These are phyloP conservation scores for Galbula dea DNA, from an alignment of 2,113 vertebrate genomes.

Conservation along the genomic window DNA sequence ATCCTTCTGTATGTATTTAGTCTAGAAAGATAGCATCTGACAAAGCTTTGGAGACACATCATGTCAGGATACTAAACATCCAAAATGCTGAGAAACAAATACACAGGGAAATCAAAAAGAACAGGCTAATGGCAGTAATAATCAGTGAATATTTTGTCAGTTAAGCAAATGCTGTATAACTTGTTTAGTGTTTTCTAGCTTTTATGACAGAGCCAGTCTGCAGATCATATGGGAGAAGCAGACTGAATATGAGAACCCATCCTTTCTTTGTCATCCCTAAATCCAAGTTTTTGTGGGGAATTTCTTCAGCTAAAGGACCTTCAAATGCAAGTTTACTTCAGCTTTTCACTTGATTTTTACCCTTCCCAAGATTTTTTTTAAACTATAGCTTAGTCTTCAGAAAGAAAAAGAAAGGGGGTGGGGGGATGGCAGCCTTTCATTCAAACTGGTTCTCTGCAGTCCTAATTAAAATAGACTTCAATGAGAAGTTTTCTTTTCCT, in stretches of 20 bases:
- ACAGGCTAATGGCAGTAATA: conserved; percentile 56
- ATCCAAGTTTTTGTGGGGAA: conserved; percentile 43
- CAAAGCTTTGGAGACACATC: conserved; percentile 50
- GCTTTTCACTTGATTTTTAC: conserved; percentile 32
- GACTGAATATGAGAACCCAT: conserved; percentile 65
- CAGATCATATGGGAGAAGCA: conserved; percentile 69
- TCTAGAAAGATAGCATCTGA: conserved; percentile 54
- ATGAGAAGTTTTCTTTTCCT: conserved; percentile 67
- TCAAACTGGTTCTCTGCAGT: conserved; percentile 57
- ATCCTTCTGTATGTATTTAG: conserved; percentile 43
- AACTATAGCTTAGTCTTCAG: conserved; percentile 44
- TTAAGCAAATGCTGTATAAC: conserved; percentile 60
- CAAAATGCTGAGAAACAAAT: conserved; percentile 60
- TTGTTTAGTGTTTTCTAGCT: conserved; percentile 65
- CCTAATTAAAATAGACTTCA: conserved; percentile 77
- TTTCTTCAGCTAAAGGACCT: conserved; percentile 39
- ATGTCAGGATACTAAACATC: conserved; percentile 43
- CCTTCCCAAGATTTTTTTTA: conserved; percentile 33
- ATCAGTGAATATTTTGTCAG: conserved; percentile 68
- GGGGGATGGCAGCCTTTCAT: neutral
- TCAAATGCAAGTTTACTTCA: conserved; percentile 36
- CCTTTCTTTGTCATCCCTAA: conserved; percentile 54
- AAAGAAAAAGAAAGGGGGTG: neutral
- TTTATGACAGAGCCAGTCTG: conserved; percentile 68
- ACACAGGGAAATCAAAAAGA: conserved; percentile 64